These are phyloP conservation scores for Cheilosia scutellata DNA, from an alignment of 2,888 invertebrate genomes.

Conservation along the genomic window DNA sequence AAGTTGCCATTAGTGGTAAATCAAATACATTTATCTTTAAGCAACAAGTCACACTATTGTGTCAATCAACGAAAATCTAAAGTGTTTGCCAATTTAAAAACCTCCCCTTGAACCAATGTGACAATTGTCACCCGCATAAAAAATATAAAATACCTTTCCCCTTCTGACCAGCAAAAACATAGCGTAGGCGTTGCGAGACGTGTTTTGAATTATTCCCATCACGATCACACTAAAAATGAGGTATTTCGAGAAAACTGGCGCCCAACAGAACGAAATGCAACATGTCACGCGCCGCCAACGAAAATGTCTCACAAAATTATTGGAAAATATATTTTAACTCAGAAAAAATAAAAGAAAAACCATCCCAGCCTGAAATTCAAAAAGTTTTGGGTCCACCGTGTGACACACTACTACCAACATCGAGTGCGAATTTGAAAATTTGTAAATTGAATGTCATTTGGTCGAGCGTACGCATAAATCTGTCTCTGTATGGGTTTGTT, in stretches of 20 bases:
- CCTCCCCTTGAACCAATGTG: conserved; percentile 53
- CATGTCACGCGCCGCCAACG: conserved; percentile 7
- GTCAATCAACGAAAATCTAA: not conserved
- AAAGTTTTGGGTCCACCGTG: not conserved
- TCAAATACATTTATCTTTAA: not conserved
- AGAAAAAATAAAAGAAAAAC: not conserved
- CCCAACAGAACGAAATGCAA: conserved; percentile 21
- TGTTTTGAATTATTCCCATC: conserved; percentile 35
- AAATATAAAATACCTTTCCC: not conserved
- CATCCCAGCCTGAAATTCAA: conserved; percentile 1
- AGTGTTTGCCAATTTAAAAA: conserved; percentile 13
- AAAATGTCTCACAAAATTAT: conserved; percentile 37
- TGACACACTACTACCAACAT: conserved; percentile 1
- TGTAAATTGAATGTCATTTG: conserved; percentile 53
- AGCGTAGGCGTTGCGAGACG: not conserved
- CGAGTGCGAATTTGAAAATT: conserved; percentile 50
- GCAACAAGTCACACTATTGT: not conserved
- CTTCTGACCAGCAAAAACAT: conserved; percentile 8
- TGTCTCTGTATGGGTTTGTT: not conserved
- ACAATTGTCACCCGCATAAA: conserved; percentile 10
- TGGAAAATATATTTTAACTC: conserved; percentile 21
- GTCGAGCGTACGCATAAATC: not conserved
- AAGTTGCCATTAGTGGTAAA: not conserved
- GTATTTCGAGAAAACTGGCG: conserved; percentile 25
- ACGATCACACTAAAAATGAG: not conserved